Percentiles rank a stretch among this genome's conserved stretches.
Evolutionary conservation across 2,797 vertebrate genomes (phyloP).

Genomic region (Premnoplex brunnescens): DNA sequence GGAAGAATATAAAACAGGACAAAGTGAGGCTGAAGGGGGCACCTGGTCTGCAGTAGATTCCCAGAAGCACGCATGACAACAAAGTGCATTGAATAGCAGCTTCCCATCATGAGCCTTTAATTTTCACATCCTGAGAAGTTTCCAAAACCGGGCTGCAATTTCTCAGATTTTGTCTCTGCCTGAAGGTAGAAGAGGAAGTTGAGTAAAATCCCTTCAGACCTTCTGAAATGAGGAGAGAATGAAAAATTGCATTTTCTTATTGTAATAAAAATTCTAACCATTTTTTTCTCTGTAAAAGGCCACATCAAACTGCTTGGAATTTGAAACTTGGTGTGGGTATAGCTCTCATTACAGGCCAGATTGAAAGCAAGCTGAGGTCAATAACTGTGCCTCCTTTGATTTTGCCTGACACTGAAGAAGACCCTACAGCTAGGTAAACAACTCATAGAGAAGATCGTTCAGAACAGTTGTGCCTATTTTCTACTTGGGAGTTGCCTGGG

Average conservation of each 20-base stretch:
- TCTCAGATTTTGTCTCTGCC: constrained; percentile 48
- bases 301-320: constrained; percentile 40
- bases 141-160: constrained; percentile 26
- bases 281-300: constrained; percentile 14
- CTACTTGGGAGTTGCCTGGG: constrained; percentile 68
- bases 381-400: not conserved
- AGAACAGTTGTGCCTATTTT: constrained; percentile 55
- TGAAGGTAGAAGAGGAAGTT: constrained; percentile 58
- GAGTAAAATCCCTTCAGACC: constrained; percentile 53
- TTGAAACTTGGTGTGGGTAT: not conserved
- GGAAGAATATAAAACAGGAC: not conserved
- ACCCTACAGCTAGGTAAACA: constrained; percentile 50
- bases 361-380: constrained; percentile 16
- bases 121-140: not conserved
- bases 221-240: constrained; percentile 35
- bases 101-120: not conserved
- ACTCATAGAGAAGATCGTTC: not conserved
- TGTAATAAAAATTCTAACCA: constrained; percentile 38
- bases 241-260: constrained; percentile 39
- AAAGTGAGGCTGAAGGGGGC: not conserved
- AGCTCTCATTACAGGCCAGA: not conserved
- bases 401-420: constrained; percentile 9
- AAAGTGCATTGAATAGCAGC: not conserved
- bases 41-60: not conserved
- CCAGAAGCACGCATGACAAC: not conserved